Conservation (phyloP, 2,113 vertebrate species). For the Eretmochelys imbricata region DNA sequence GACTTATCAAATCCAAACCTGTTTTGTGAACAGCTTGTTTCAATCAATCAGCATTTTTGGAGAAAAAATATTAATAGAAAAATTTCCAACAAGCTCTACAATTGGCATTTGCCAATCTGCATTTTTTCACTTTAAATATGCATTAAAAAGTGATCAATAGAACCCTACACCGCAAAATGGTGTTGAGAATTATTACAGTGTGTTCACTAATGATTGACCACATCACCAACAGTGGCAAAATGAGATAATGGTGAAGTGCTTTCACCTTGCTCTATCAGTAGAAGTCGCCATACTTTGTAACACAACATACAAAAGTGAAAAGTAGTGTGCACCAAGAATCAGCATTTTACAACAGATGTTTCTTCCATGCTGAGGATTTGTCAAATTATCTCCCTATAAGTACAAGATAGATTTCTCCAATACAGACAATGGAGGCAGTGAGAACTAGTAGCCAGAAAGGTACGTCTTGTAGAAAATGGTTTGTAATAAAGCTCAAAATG, state of each 20-base stretch:
- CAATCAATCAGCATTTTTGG: neutral
- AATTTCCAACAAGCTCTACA: neutral
- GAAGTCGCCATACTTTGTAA: neutral
- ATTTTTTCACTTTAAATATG: constrained; percentile 26
- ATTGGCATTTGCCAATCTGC: neutral
- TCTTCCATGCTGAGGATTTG: neutral
- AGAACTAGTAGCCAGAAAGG: no score
- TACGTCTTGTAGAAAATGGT: neutral
- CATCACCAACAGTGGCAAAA: neutral
- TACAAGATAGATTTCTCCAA: neutral
- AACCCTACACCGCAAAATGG: neutral
- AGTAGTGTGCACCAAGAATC: neutral
- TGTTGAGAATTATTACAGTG: neutral
- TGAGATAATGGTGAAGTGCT: neutral
- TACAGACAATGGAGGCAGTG: neutral
- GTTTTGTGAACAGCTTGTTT: neutral
- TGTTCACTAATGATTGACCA: neutral
- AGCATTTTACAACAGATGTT: neutral
- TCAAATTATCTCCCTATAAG: neutral
- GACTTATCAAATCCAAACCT: neutral
- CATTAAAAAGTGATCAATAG: constrained; percentile 52
- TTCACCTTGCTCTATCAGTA: neutral
- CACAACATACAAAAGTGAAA: fast-evolving
- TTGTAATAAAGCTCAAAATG: neutral
- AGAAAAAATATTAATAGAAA: neutral